Conservation (phyloP, 2,113 vertebrate species). For the Xiphophorus hellerii region DNA sequence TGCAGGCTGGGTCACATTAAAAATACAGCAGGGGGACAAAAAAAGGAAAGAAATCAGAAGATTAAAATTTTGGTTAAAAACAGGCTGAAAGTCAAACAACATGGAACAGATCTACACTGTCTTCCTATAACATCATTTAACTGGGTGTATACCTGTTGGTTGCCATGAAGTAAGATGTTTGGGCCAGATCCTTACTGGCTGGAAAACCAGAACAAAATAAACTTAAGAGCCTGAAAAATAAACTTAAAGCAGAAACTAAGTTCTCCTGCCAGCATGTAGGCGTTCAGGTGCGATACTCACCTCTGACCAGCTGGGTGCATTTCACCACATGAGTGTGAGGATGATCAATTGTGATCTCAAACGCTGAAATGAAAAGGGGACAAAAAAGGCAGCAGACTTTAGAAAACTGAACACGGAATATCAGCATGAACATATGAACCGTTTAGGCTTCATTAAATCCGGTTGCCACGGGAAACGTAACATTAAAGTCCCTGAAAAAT, state of each 20-base stretch:
- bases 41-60: constrained; percentile 19
- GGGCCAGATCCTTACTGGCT: constrained; percentile 98
- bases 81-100: not conserved
- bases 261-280: not conserved
- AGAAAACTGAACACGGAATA: constrained; percentile 16
- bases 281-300: constrained; percentile 75
- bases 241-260: not conserved
- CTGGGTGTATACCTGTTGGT: constrained; percentile 90
- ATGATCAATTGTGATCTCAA: constrained; percentile 98
- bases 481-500: constrained; percentile 48
- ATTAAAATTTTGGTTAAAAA: constrained; percentile 21
- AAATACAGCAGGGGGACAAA: constrained; percentile 28
- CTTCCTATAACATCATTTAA: constrained; percentile 9
- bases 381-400: constrained; percentile 37
- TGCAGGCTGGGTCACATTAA: constrained; percentile 87
- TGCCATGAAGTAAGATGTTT: constrained; percentile 99
- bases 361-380: constrained; percentile 81
- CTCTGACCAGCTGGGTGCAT: constrained; percentile 96
- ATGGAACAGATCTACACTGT: not conserved
- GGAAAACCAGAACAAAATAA: constrained; percentile 72
- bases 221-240: constrained; percentile 45
- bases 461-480: constrained; percentile 30
- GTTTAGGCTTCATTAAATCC: constrained; percentile 14
- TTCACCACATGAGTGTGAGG: constrained; percentile 98
- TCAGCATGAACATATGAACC: not conserved